Conservation (phyloP, 2,797 vertebrate species). For the Falco biarmicus region DNA sequence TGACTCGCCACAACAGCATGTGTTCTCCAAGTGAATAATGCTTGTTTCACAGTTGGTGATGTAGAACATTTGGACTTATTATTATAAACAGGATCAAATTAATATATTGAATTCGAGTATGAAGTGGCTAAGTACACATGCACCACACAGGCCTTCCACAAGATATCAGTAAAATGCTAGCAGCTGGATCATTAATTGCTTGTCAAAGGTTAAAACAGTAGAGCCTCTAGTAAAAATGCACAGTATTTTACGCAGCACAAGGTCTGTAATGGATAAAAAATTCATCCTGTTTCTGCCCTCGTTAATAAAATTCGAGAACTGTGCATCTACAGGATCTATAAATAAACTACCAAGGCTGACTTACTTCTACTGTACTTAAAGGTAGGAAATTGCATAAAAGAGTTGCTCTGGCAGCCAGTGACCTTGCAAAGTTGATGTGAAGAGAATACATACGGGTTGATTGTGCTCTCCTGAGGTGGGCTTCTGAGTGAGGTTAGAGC, state of each 20-base stretch:
- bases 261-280: constrained; percentile 38
- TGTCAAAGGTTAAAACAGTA: neutral
- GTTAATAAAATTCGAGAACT: constrained; percentile 36
- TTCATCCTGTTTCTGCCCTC: neutral
- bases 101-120: neutral
- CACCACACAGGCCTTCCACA: neutral
- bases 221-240: neutral
- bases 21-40: neutral
- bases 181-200: constrained; percentile 41
- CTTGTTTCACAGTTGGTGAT: neutral
- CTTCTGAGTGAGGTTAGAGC: neutral
- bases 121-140: neutral
- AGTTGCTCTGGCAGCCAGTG: neutral
- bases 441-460: neutral
- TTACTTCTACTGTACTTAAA: neutral
- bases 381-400: neutral
- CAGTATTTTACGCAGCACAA: constrained; percentile 23
- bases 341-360: constrained; percentile 13
- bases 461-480: neutral
- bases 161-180: neutral
- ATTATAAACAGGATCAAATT: neutral
- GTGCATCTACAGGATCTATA: constrained; percentile 4
- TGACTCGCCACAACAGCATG: neutral
- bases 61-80: neutral
- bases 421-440: constrained; percentile 10